Evolutionary conservation across 2,113 vertebrate species (phyloP).

Genomic region (Nothocercus nigrocapillus): DNA sequence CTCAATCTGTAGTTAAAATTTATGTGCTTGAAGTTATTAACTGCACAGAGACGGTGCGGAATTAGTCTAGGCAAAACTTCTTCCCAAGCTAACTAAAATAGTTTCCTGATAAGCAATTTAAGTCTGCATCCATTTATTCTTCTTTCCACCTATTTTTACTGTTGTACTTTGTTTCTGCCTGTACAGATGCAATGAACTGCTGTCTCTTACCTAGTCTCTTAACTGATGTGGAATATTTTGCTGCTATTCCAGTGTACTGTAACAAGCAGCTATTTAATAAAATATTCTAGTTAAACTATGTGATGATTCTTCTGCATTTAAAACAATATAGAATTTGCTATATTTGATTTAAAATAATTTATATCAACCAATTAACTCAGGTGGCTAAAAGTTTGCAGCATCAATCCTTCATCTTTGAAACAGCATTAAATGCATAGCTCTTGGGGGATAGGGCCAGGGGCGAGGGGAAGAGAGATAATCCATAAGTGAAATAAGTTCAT

Average conservation of each 20-base stretch:
- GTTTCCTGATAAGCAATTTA: background rate
- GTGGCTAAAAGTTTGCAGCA: background rate
- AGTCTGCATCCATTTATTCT: too few relatives aligned
- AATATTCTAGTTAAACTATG: background rate
- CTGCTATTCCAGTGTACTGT: background rate
- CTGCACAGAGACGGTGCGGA: background rate
- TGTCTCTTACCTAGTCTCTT: background rate
- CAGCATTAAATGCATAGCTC: background rate
- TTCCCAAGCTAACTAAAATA: background rate
- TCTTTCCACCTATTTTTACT: background rate
- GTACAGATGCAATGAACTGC: background rate
- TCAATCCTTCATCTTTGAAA: background rate
- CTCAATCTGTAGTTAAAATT: background rate
- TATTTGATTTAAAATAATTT: background rate
- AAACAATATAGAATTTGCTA: background rate
- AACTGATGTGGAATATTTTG: background rate
- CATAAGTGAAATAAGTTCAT: background rate
- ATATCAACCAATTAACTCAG: background rate
- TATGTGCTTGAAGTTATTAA: background rate
- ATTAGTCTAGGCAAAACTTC: background rate
- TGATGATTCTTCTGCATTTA: background rate
- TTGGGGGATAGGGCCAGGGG: fast-evolving
- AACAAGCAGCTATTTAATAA: background rate
- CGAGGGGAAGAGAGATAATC: background rate
- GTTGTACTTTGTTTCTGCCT: background rate